Evolutionary conservation across 37 sponge, comb jelly and placozoan genomes (phyloP), one percentile per base, ranked within the genome.

Genomic region (Geodia barretti): DNA sequence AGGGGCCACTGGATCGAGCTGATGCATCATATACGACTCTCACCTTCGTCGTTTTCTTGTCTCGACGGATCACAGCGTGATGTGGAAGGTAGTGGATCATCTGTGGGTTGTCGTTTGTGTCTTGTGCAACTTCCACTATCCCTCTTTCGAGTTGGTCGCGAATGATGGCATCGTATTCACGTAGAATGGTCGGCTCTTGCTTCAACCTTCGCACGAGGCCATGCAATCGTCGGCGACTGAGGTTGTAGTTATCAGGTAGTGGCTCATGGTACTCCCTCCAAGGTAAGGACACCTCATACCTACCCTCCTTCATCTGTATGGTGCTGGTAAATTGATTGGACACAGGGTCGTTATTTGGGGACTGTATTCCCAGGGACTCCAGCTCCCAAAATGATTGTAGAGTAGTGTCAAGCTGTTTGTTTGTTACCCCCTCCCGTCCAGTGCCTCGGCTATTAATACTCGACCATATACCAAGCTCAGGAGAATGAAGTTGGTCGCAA

Each of bases 1-100:
- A 83, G 0, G 84, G 76, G 17, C 84, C 84, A 54, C 37, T 41
- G 4, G 76, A 60, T 59, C 60, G 63, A 21, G 84, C 28, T 29
- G 84, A 83, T 8, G 84, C 84, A 54, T 83, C 84, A 64, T 83
- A 75, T 32, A 83, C 84, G 29, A 83, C 38, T 41, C 84, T 23
- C 14, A 83, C 59, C 68, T 82, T 82, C 1, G 83, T 73, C 35
- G 74, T 82, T 40, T 47, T 39, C 69, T 83, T 83, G 76, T 83
- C 84, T 14, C 29, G 30, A 0, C 69, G 68, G 58, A 83, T 65
- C 26, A 83, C 84, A 19, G 76, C 60, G 37, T 83, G 84, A 40
- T 83, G 84, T 14, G 84, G 84, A 35, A 83, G 38, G 67, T 75
- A 74, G 47, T 83, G 84, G 1, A 75, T 59, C 17, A 1, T 28